Percentiles rank a stretch among this genome's conserved stretches.
phyloP scores from a whole-genome alignment of 2,113 vertebrate genomes.

The Thymallus thymallus region DNA sequence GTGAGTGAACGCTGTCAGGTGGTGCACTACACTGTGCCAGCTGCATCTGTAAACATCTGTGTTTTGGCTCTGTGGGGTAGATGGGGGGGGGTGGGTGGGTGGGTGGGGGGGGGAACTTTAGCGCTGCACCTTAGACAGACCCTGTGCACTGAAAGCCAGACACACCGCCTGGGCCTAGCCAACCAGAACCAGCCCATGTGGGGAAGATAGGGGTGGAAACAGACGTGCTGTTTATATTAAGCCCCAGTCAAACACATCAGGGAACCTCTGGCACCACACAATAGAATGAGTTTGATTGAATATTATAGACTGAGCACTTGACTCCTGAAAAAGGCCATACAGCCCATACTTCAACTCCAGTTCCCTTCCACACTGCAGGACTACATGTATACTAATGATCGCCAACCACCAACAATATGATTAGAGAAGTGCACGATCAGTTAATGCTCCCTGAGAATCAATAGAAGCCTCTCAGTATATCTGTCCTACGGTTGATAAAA shows the following conservation, averaged over 20 bases:
- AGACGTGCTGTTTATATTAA: background rate
- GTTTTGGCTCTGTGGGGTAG: constrained; percentile 49
- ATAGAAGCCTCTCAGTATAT: constrained; percentile 73
- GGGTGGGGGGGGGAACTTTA: constrained; percentile 63
- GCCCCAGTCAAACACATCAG: too few species aligned
- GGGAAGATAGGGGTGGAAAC: background rate
- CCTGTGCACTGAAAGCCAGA: constrained; percentile 65
- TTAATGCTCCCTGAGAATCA: constrained; percentile 70
- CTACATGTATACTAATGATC: constrained; percentile 46
- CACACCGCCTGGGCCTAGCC: constrained; percentile 63
- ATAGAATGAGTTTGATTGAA: background rate
- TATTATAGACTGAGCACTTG: constrained; percentile 58
- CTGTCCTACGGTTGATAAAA: constrained; percentile 72
- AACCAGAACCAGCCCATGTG: constrained; percentile 59
- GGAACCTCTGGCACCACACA: background rate
- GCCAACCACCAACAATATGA: constrained; percentile 66
- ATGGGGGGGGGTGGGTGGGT: constrained; percentile 51
- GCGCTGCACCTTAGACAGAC: constrained; percentile 71
- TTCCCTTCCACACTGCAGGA: constrained; percentile 5
- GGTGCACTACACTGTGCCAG: constrained; percentile 69
- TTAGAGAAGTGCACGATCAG: constrained; percentile 73
- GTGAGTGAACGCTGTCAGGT: constrained; percentile 71
- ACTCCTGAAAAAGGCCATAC: background rate
- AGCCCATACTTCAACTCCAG: background rate
- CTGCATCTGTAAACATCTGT: constrained; percentile 72